A percentile compares a stretch with the other conserved stretches of the same genome.
Evolutionary conservation across 37 sponge, comb jelly and placozoan species (phyloP).

Genomic region (Cladorhizidae sp.): DNA sequence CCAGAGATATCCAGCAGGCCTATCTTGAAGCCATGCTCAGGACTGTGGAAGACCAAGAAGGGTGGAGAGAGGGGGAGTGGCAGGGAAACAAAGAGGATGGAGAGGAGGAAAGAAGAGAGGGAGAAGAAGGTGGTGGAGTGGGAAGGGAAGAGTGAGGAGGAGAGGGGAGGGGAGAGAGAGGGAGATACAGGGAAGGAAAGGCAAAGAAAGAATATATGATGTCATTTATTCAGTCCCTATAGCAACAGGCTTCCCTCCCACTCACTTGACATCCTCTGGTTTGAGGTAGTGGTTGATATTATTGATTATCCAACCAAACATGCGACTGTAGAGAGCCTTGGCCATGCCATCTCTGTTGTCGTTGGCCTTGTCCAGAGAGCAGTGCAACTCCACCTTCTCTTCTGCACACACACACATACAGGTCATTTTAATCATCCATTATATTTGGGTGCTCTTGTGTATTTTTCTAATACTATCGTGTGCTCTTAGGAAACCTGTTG

Average conservation of each 20-base stretch:
- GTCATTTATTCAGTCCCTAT: neutral
- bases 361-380: conserved; percentile 51
- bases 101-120: neutral
- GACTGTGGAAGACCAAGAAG: conserved; percentile 26
- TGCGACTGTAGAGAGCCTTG: conserved; percentile 70
- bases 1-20: conserved; percentile 92
- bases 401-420: conserved; percentile 21
- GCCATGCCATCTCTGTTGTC: conserved; percentile 80
- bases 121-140: too few relatives aligned
- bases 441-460: too few relatives aligned
- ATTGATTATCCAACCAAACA: conserved; percentile 88
- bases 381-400: conserved; percentile 43
- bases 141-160: too few relatives aligned
- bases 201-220: neutral
- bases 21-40: neutral
- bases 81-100: neutral
- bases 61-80: neutral
- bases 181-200: neutral
- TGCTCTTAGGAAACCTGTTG: too few relatives aligned
- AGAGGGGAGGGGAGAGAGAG: too few relatives aligned
- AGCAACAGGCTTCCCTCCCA: neutral
- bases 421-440: too few relatives aligned
- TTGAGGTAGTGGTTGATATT: conserved; percentile 69
- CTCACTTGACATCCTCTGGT: conserved; percentile 43
- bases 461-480: too few relatives aligned